Conservation (phyloP, 2,888 invertebrate genomes). For the Mayetiola destructor region DNA sequence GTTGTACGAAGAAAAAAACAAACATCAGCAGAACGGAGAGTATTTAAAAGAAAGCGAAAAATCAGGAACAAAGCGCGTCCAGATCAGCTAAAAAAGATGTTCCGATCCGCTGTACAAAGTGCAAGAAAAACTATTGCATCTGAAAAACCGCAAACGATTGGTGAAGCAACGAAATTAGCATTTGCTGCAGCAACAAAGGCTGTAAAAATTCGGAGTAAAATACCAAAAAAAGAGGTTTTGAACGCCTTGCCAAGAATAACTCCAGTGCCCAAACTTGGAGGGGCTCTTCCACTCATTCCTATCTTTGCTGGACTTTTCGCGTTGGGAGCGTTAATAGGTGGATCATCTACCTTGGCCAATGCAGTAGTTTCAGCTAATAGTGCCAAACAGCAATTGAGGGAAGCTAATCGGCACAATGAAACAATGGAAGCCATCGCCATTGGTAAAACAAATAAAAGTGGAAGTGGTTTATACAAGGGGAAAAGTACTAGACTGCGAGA, state of each 20-base stretch:
- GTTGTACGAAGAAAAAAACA: background rate
- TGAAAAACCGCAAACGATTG: slow-evolving; percentile 15
- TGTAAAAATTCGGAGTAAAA: background rate
- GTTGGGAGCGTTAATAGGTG: slow-evolving; percentile 27
- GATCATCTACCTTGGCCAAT: slow-evolving; percentile 27
- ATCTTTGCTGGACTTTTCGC: slow-evolving; percentile 28
- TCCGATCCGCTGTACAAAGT: background rate
- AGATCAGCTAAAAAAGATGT: slow-evolving; percentile 14
- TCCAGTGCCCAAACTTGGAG: slow-evolving; percentile 26
- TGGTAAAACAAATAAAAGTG: slow-evolving; percentile 24
- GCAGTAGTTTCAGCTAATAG: slow-evolving; percentile 26
- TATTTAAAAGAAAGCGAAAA: slow-evolving; percentile 16
- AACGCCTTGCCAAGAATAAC: slow-evolving; percentile 22
- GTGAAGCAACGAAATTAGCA: slow-evolving; percentile 19
- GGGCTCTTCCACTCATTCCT: slow-evolving; percentile 27
- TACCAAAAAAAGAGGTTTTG: background rate
- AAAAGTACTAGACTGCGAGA: no score
- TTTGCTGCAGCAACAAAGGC: slow-evolving; percentile 15
- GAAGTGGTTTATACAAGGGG: background rate
- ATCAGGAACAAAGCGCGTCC: no score
- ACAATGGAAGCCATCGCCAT: slow-evolving; percentile 29
- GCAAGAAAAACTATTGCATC: background rate
- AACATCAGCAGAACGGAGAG: slow-evolving; percentile 9
- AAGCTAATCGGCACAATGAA: slow-evolving; percentile 27
- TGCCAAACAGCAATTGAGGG: slow-evolving; percentile 24